Base-by-base conservation (phyloP, 2,888 invertebrate species). In the Andrena marginata region DNA sequence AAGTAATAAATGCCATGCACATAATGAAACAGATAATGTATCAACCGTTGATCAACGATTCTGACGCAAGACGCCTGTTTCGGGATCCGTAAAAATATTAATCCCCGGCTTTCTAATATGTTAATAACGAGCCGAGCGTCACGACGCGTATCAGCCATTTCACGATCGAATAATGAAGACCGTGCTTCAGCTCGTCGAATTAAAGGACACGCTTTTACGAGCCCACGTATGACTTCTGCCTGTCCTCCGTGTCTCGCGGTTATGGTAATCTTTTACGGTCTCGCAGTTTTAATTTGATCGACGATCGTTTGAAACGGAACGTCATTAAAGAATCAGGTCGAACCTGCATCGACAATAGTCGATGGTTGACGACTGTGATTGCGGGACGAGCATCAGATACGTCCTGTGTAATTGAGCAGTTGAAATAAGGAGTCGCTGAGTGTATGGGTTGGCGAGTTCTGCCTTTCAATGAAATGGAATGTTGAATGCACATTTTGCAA, bases 1-100 rank as follows among this genome's bases (percentile, higher is more conserved):
- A 82, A 82, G 82, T 81, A 82, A 81, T 81, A 82, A 82, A 81
- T 82, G 82, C 82, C 81, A 82, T 75, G 81, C 82, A 67, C 81
- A 68, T 71, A 81, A 82, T 75, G 81, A 80, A 75, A 75, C 70
- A 49, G 82, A 82, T 82, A 82, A 82, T 82, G 74, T 75, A 80
- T 80, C 82, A 82, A 74, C 65, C 71, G 68, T 71, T 76, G 82
- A 81, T 81, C 82, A 80, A 72, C 82, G 48, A 73, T 70, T 59
- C 73, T 77, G 79, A 79, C 84, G 84, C 49, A 79, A 80, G 65
- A n/a, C 49, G 67, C 71, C 73, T 76, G 64, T 76, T 79, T 73
- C 51, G 70, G 74, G 54, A 56, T 48, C n/a, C n/a, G 67, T 63
- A 78, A 79, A 87, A 65, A 84, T 79, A 87, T 64, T 69, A 56